Evolutionary conservation across 2,888 invertebrate species (phyloP).

Genomic region (Limnephilus marmoratus): DNA sequence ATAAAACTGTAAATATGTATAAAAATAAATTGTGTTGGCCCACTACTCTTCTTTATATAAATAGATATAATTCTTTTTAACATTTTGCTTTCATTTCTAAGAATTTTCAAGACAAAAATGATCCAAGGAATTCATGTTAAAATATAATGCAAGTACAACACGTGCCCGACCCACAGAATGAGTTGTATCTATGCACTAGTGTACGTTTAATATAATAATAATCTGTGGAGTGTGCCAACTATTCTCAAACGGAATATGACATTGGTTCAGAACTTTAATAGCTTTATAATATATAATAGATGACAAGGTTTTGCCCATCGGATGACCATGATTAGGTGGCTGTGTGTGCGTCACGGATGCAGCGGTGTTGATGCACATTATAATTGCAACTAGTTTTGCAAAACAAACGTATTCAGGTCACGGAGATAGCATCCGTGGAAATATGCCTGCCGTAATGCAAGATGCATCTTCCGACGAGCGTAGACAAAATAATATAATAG

Average conservation of each 20-base stretch:
- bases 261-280: not conserved
- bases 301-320: not conserved
- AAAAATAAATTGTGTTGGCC: too few species aligned
- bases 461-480: constrained; percentile 2
- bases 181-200: not conserved
- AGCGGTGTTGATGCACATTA: constrained; percentile 31
- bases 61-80: not conserved
- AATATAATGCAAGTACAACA: not conserved
- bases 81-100: not conserved
- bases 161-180: not conserved
- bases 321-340: not conserved
- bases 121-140: not conserved
- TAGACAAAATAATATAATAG: not conserved
- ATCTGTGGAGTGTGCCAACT: not conserved
- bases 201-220: not conserved
- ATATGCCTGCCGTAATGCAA: not conserved
- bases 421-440: constrained; percentile 20
- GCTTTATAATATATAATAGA: constrained; percentile 29
- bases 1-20: too few species aligned
- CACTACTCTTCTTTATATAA: too few species aligned
- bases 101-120: not conserved
- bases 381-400: constrained; percentile 11
- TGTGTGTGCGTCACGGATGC: not conserved
- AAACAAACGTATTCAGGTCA: constrained; percentile 27
- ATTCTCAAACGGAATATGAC: not conserved